Percentiles rank a stretch among this genome's conserved stretches.
Evolutionary conservation across 2,888 invertebrate genomes (phyloP).

Genomic region (Meghimatium bilineatum): DNA sequence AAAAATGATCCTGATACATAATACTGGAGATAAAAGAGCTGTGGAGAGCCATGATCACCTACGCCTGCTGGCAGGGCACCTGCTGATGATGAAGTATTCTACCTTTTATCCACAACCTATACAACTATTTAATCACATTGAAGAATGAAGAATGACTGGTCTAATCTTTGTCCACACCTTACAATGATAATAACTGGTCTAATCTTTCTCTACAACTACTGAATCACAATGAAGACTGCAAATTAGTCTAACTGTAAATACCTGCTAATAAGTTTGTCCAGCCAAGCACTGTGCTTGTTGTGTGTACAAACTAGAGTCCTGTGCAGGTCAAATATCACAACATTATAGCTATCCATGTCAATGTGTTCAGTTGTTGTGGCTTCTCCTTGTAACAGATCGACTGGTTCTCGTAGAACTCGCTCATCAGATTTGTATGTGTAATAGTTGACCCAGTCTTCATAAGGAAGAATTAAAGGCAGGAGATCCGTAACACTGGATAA

Average conservation of each 20-base stretch:
- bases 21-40: too few relatives aligned
- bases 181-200: too few relatives aligned
- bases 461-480: constrained; percentile 70
- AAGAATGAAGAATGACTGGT: too few relatives aligned
- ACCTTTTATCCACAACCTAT: too few relatives aligned
- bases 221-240: neutral
- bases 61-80: too few relatives aligned
- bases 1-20: too few relatives aligned
- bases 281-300: constrained; percentile 77
- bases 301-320: constrained; percentile 78
- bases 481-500: constrained; percentile 67
- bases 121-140: too few relatives aligned
- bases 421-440: constrained; percentile 64
- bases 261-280: constrained; percentile 72
- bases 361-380: constrained; percentile 49
- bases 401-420: constrained; percentile 61
- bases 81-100: too few relatives aligned
- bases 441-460: constrained; percentile 65
- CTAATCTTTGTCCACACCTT: too few relatives aligned
- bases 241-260: too few relatives aligned
- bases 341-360: constrained; percentile 52
- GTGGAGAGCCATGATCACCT: too few relatives aligned
- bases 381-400: neutral
- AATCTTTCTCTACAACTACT: neutral
- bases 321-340: constrained; percentile 79